These are phyloP conservation scores for Phocoena sinus DNA, from an alignment of 2,113 vertebrate species.

Conservation along the genomic window DNA sequence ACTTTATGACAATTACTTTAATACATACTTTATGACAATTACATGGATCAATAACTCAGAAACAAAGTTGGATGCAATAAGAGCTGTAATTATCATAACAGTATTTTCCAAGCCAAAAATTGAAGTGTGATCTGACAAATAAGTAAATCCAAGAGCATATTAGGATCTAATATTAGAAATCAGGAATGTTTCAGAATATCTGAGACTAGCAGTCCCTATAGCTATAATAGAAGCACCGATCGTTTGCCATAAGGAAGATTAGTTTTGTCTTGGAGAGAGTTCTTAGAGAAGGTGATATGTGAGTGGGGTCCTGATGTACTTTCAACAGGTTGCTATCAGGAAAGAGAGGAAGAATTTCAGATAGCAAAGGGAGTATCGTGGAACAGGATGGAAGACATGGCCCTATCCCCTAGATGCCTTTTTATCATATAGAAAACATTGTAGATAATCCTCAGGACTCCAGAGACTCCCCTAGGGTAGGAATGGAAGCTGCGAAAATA, in stretches of 20 bases:
- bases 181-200: background rate
- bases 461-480: background rate
- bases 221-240: background rate
- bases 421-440: background rate
- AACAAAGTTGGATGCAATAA: background rate
- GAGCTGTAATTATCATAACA: background rate
- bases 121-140: background rate
- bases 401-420: background rate
- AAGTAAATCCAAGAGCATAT: background rate
- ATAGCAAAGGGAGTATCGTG: background rate
- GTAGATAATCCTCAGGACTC: background rate
- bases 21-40: background rate
- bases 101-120: background rate
- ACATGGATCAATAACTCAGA: background rate
- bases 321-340: background rate
- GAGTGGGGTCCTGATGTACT: background rate
- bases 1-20: background rate
- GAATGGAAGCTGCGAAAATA: background rate
- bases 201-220: background rate
- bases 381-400: background rate
- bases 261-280: background rate
- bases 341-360: background rate
- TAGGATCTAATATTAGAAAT: background rate
- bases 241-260: background rate
- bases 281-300: background rate